Evolutionary conservation across 2,113 vertebrate species (phyloP).

Genomic region (Phalacrocorax brasilianus): DNA sequence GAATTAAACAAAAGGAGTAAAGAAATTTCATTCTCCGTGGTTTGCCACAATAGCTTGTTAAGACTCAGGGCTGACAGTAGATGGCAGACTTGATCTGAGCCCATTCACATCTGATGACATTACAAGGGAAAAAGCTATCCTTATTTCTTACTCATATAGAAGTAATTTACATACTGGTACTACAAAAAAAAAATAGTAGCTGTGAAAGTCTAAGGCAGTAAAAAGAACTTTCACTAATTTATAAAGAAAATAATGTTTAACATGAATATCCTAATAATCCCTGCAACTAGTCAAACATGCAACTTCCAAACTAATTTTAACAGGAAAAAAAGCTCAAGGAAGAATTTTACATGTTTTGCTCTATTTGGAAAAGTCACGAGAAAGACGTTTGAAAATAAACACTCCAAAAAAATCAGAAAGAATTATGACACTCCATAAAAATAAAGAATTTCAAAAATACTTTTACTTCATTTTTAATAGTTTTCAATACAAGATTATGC

Average conservation of each 20-base stretch:
- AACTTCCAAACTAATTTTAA: not conserved
- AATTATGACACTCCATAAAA: not conserved
- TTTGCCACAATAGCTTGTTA: conserved; percentile 21
- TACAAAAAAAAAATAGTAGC: not conserved
- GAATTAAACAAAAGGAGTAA: conserved; percentile 16
- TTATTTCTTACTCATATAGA: not conserved
- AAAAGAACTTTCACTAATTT: not conserved
- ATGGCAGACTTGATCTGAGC: conserved; percentile 74
- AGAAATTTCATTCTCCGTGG: not conserved
- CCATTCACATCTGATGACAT: not conserved
- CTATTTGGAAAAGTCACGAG: not conserved
- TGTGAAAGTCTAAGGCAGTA: not conserved
- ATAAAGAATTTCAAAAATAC: not conserved
- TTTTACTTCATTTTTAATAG: not conserved
- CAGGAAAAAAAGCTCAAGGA: not conserved
- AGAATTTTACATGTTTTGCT: not conserved
- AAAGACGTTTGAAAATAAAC: not conserved
- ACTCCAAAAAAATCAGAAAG: not conserved
- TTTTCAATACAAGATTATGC: not conserved
- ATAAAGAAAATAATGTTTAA: not conserved
- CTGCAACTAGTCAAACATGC: not conserved
- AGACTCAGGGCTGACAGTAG: conserved; percentile 66
- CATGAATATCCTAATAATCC: not conserved
- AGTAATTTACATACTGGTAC: not conserved
- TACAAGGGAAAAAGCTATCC: not conserved